Conservation (phyloP, 2,797 vertebrate species). For the Lutjanus campechanus region DNA sequence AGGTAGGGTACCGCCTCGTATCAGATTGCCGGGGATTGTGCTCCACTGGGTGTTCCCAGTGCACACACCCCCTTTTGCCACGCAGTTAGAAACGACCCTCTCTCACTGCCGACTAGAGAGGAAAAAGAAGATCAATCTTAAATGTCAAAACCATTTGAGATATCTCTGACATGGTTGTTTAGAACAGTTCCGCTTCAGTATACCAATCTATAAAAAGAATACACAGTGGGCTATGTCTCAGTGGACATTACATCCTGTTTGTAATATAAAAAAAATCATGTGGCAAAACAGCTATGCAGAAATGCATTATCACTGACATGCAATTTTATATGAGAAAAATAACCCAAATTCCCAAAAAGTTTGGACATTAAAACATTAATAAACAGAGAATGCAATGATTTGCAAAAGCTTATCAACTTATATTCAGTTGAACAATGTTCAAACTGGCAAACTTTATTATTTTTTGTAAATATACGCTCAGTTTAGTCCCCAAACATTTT, state of each 20-base stretch:
- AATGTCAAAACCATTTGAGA: slow-evolving; percentile 64
- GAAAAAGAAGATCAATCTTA: slow-evolving; percentile 48
- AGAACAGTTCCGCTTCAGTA: slow-evolving; percentile 45
- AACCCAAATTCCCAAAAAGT: too few relatives aligned
- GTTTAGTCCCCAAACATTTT: too few relatives aligned
- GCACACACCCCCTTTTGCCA: slow-evolving; percentile 43
- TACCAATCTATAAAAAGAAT: slow-evolving; percentile 43
- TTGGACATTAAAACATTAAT: too few relatives aligned
- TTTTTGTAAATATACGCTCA: too few relatives aligned
- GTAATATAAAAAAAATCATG: slow-evolving; percentile 31
- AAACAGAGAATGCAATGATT: too few relatives aligned
- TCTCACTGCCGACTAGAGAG: slow-evolving; percentile 16
- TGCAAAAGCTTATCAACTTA: too few relatives aligned
- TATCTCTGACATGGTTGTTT: slow-evolving; percentile 50
- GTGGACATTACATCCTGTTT: slow-evolving; percentile 27
- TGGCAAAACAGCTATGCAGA: slow-evolving; percentile 13
- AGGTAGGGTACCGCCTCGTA: slow-evolving; percentile 48
- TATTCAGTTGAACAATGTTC: too few relatives aligned
- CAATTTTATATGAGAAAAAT: neutral
- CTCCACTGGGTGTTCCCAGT: slow-evolving; percentile 54
- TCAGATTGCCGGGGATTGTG: slow-evolving; percentile 64
- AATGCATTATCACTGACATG: neutral
- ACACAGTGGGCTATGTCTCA: slow-evolving; percentile 7
- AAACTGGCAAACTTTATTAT: too few relatives aligned
- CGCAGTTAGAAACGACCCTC: slow-evolving; percentile 17